Evolutionary conservation across 2,797 vertebrate species (phyloP).

Genomic region (Tangara arthus): DNA sequence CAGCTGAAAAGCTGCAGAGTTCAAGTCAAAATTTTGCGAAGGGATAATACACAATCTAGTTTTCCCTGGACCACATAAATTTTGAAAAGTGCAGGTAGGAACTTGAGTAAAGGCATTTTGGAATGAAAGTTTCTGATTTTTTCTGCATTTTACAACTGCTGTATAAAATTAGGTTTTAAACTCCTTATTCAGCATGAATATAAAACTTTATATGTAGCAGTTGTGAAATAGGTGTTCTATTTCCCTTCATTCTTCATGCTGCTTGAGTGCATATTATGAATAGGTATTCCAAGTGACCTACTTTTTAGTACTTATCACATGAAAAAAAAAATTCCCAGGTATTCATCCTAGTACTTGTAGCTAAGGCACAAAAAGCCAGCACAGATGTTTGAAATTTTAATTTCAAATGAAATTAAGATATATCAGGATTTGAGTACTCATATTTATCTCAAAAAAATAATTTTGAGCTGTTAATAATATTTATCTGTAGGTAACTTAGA

Average conservation of each 20-base stretch:
- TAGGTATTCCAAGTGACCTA: background rate
- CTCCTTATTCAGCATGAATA: background rate
- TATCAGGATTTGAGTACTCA: background rate
- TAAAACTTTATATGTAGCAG: background rate
- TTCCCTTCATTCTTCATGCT: background rate
- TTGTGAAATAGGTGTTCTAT: background rate
- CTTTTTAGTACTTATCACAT: background rate
- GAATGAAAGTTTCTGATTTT: background rate
- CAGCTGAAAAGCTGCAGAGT: background rate
- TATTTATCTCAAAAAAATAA: background rate
- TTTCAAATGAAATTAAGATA: background rate
- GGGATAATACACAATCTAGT: background rate
- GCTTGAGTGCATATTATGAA: background rate
- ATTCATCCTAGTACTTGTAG: background rate
- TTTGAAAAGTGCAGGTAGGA: background rate
- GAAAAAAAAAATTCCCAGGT: background rate
- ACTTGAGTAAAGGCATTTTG: background rate
- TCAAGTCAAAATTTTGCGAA: background rate
- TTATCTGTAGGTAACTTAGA: background rate
- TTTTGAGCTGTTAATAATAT: background rate
- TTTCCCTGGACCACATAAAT: background rate
- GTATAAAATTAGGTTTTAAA: background rate
- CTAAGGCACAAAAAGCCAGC: background rate
- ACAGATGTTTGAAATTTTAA: background rate
- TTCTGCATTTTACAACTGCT: background rate